Evolutionary conservation across 2,113 vertebrate genomes (phyloP), one percentile per base, ranked within the genome.

Genomic region (Cyanocitta stelleri): DNA sequence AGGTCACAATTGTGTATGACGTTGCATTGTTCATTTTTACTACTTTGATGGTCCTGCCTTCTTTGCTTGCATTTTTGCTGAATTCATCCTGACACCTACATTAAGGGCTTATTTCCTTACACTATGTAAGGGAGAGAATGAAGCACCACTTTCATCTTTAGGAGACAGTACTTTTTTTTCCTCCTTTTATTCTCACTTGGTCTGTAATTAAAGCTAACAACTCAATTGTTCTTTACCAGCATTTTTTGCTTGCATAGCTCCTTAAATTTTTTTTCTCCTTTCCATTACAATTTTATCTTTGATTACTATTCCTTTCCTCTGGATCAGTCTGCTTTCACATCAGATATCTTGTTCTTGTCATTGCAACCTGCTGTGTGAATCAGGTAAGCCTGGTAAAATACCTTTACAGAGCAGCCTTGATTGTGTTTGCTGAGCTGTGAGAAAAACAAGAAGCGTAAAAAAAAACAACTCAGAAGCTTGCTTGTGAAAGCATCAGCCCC

Each of bases 221-320:
- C 64, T 87, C 6, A 13, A 2, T 62, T 82, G 49, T 35, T 73
- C 48, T 32, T 87, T 72, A 66, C 22, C 10, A 58, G 26, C 32
- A 58, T 43, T 89, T 83, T 85, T 83, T 51, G 5, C 19, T 55
- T 74, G 33, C 14, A 49, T n/a, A 74, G 18, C 7, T 69, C 27
- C 85, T 67, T 62, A 61, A 59, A 18, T 4, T n/a, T 16, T 51
- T 83, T 85, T 39, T 35, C 7, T 24, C 6, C 19, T 30, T 74
- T 74, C 16, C 35, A 83, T 91, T 79, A 80, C 4, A 81, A 14
- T 85, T 84, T 84, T 67, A 23, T 49, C 44, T 86, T 86, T 89
- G 61, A 68, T 94, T 91, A 44, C 16, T 73, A 32, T 87, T 78
- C 49, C 33, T 95, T 74, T 95, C 27, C 39, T 75, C 75, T 81